Evolutionary conservation across 2,888 invertebrate species (phyloP).

Genomic region (Pterostichus madidus): DNA sequence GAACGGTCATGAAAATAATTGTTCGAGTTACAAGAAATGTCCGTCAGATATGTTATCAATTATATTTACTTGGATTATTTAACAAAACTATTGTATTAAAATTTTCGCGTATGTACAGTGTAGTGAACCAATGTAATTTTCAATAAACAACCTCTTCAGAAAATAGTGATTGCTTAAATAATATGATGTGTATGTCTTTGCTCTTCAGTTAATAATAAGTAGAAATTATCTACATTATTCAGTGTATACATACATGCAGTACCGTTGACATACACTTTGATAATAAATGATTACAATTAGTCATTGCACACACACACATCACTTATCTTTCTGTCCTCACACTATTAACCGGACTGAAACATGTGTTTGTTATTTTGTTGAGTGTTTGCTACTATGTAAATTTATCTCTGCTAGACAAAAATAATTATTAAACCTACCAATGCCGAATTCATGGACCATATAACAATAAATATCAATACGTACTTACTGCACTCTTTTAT

Average conservation of each 20-base stretch:
- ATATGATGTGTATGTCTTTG: too few relatives aligned
- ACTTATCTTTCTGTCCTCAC: neutral
- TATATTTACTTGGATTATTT: neutral
- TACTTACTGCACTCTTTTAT: too few relatives aligned
- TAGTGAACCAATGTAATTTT: too few relatives aligned
- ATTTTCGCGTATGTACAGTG: too few relatives aligned
- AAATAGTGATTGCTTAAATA: too few relatives aligned
- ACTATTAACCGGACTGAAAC: neutral
- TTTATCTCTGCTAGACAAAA: slow-evolving; percentile 3
- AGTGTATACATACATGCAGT: neutral
- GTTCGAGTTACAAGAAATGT: neutral
- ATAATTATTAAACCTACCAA: neutral
- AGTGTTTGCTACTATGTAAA: neutral
- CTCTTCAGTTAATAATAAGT: too few relatives aligned
- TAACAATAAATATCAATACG: too few relatives aligned
- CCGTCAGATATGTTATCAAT: neutral
- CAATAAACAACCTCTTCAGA: too few relatives aligned
- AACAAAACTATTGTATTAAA: too few relatives aligned
- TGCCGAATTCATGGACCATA: too few relatives aligned
- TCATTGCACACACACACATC: neutral
- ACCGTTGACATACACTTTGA: neutral
- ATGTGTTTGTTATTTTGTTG: neutral
- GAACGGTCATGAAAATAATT: neutral
- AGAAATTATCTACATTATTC: neutral
- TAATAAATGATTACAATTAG: neutral